A percentile compares a stretch with the other conserved stretches of the same genome.
phyloP scores from a whole-genome alignment of 2,797 vertebrate species.

The Coregonus suidteri region DNA sequence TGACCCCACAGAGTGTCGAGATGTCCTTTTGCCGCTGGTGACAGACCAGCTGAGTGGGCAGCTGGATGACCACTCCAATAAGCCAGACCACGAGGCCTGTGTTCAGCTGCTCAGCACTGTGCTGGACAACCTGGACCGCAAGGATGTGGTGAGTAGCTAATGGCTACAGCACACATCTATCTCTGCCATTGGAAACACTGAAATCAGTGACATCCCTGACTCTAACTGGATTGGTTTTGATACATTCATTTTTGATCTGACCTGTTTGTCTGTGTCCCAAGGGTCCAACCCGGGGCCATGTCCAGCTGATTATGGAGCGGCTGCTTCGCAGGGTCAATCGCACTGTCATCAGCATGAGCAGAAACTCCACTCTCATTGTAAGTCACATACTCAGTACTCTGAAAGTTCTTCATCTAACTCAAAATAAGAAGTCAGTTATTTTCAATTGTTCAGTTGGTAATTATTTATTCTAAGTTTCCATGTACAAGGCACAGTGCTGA shows the following conservation, averaged over 20 bases:
- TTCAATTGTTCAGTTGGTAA: not conserved
- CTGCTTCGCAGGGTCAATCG: slow-evolving; percentile 91
- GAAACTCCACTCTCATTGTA: slow-evolving; percentile 86
- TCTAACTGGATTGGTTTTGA: not conserved
- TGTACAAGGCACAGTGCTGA: not conserved
- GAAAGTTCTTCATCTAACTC: no score
- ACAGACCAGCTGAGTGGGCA: slow-evolving; percentile 95
- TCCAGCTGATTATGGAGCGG: slow-evolving; percentile 91
- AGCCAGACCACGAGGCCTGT: slow-evolving; percentile 88
- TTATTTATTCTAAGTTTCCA: not conserved
- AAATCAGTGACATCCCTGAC: not conserved
- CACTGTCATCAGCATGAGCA: slow-evolving; percentile 91
- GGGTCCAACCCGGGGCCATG: slow-evolving; percentile 84
- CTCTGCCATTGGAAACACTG: not conserved
- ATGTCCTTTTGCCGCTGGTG: slow-evolving; percentile 86
- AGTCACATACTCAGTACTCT: slow-evolving; percentile 51
- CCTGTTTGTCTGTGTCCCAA: slow-evolving; percentile 51
- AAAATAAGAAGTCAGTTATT: not conserved
- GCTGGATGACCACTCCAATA: slow-evolving; percentile 88
- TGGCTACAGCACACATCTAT: not conserved
- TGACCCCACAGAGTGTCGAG: slow-evolving; percentile 83
- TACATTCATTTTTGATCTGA: not conserved
- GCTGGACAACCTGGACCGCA: slow-evolving; percentile 88
- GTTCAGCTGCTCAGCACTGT: slow-evolving; percentile 88
- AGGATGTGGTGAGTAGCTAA: slow-evolving; percentile 85